These are phyloP conservation scores for Dendrolimus pini DNA, from an alignment of 2,888 invertebrate species.

Conservation along the genomic window DNA sequence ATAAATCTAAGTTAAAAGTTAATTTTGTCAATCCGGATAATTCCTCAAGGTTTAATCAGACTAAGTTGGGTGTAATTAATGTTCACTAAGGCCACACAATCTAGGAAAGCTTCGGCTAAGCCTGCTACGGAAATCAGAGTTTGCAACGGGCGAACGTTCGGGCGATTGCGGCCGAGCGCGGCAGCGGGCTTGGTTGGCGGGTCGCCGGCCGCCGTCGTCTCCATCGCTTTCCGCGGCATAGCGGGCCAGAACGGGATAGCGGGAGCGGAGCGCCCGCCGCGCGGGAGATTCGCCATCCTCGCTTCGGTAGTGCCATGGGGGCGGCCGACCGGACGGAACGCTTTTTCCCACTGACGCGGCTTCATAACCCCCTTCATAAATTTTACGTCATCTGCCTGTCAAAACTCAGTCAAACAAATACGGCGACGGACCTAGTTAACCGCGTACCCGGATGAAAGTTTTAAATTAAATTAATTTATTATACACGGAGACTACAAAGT, in stretches of 20 bases:
- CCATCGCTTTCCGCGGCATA: constrained; percentile 15
- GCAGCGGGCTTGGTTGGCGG: constrained; percentile 7
- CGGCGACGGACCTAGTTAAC: constrained; percentile 34
- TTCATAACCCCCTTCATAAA: constrained; percentile 36
- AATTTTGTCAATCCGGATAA: constrained; percentile 76
- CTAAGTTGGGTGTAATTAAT: constrained; percentile 76
- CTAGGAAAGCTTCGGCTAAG: constrained; percentile 70
- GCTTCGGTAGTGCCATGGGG: constrained; percentile 48
- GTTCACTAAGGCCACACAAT: constrained; percentile 74
- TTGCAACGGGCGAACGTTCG: constrained; percentile 32
- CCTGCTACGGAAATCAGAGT: constrained; percentile 54
- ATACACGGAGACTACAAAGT: constrained; percentile 28
- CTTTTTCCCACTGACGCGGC: constrained; percentile 22
- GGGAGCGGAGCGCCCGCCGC: constrained; percentile 14
- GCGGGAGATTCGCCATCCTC: constrained; percentile 8
- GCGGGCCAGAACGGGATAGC: constrained; percentile 15
- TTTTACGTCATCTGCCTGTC: constrained; percentile 52
- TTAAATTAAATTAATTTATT: constrained; percentile 17
- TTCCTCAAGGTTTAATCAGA: constrained; percentile 76
- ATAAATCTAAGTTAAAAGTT: constrained; percentile 75
- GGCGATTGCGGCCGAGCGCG: constrained; percentile 10
- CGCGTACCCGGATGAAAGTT: constrained; percentile 27
- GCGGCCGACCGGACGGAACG: constrained; percentile 49
- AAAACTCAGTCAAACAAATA: constrained; percentile 46
- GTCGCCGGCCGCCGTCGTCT: constrained; percentile 12